Base-by-base conservation (phyloP, 2,797 vertebrate genomes). In the Scarus forsteni region DNA sequence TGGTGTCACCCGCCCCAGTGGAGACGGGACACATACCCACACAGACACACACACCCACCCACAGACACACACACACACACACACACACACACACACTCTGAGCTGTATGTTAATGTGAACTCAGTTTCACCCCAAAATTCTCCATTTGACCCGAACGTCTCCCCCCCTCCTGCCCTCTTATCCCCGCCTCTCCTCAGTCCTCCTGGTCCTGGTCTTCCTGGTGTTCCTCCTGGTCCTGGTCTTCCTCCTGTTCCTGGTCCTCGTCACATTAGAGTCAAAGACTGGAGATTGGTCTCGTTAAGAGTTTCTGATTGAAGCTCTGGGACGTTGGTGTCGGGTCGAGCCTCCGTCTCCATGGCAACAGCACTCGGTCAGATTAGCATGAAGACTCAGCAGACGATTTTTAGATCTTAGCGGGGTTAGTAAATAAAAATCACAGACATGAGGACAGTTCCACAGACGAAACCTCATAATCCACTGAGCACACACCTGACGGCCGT, bases 21-120 rank as follows among this genome's bases (percentile, higher is more conserved):
- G 83, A 86, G 75, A 84, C 64, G 56, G 79, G 70, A 83, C 79
- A 57, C 70, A 73, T 58, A 70, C 70, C 66, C 75, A 65, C 61
- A 36, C 49, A 42, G 42, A 45, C 53, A 60, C 60, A 34, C 40
- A 42, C 56, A 55, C 66, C 50, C 57, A 66, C 53, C 56, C 72
- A 60, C 60, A 71, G n/a, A n/a, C n/a, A n/a, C n/a, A n/a, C n/a
- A 36, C 49, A 42, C 48, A 45, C 53, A 60, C 60, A 34, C 40
- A 42, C 56, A 55, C 66, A 53, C 57, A 66, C 53, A 60, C 72
- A 60, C 60, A 71, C 59, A 75, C 50, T 60, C 50, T 35, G 73
- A 64, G 64, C 66, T 46, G 90, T 97, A 98, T 98, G 97, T 93
- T 97, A 98, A 98, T 98, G 97, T 98, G 97, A 98, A 98, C 97